These are phyloP conservation scores for Polymixis flavicincta DNA, from an alignment of 2,888 invertebrate species.

Conservation along the genomic window DNA sequence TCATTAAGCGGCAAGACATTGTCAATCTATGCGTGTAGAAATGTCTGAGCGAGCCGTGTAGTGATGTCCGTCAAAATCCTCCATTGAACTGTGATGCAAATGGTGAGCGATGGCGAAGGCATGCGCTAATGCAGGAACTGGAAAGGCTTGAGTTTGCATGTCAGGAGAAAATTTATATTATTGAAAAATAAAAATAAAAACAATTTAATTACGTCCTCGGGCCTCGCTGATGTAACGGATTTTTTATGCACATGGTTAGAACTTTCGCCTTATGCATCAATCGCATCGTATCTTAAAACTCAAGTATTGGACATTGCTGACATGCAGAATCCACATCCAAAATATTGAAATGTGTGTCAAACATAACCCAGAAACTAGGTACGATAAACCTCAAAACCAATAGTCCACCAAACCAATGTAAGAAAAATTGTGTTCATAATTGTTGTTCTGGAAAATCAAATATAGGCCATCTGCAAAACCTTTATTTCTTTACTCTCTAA, in stretches of 20 bases:
- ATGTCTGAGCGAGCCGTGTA: slow-evolving; percentile 73
- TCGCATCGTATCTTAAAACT: background rate
- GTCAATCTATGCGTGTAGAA: slow-evolving; percentile 81
- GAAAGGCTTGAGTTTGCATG: slow-evolving; percentile 23
- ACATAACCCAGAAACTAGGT: background rate
- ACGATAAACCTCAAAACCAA: background rate
- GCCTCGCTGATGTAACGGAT: too few species aligned
- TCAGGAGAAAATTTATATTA: slow-evolving; percentile 10
- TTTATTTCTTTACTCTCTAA: background rate
- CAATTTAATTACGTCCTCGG: background rate
- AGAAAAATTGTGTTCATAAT: background rate
- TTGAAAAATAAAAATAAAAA: background rate
- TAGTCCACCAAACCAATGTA: too few species aligned
- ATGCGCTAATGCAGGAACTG: slow-evolving; percentile 62
- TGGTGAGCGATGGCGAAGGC: slow-evolving; percentile 69
- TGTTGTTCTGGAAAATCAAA: background rate
- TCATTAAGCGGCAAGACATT: slow-evolving; percentile 82
- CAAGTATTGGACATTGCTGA: too few species aligned
- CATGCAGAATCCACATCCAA: background rate
- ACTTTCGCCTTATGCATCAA: background rate
- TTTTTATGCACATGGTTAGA: background rate
- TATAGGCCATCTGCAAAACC: background rate
- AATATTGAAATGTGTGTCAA: background rate
- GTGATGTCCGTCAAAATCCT: slow-evolving; percentile 81
- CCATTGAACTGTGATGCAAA: slow-evolving; percentile 75